Evolutionary conservation across 1,140 invertebrate species (phyloP).

Genomic region (Drosophila serrata): DNA sequence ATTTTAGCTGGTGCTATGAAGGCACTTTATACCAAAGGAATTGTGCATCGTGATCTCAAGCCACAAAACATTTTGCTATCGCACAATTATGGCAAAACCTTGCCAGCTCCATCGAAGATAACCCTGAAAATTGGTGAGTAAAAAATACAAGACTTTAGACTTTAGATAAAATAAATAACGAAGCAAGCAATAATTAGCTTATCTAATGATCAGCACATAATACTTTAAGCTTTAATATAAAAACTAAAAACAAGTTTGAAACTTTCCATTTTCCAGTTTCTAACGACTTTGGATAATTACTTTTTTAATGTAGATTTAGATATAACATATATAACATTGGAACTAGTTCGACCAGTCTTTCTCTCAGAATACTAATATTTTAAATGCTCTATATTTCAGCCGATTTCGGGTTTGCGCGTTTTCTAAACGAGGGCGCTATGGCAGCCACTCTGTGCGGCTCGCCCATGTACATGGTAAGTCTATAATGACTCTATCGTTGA

Average conservation of each 20-base stretch:
- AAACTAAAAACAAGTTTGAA: neutral
- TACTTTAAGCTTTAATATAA: neutral
- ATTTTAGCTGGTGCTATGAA: conserved; percentile 96
- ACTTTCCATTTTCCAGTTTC: conserved; percentile 11
- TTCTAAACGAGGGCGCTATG: conserved; percentile 99
- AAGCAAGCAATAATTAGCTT: neutral
- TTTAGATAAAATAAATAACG: neutral
- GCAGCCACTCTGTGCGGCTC: conserved; percentile 99
- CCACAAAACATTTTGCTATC: conserved; percentile 98
- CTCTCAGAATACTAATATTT: neutral
- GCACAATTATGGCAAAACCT: conserved; percentile 91
- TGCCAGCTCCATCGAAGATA: conserved; percentile 96
- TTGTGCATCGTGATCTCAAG: conserved; percentile 99
- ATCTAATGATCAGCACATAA: neutral
- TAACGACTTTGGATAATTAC: neutral
- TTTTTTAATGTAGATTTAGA: neutral
- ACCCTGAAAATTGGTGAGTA: conserved; percentile 93
- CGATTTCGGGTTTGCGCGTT: conserved; percentile 99
- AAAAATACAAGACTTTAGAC: neutral
- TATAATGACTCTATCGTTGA: neutral
- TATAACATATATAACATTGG: neutral
- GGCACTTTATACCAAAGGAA: conserved; percentile 97
- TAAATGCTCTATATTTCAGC: conserved; percentile 86
- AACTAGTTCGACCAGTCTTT: neutral
- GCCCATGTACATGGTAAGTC: conserved; percentile 98